These are phyloP conservation scores for Botia almorhae DNA, from an alignment of 2,797 vertebrate species.

Conservation along the genomic window DNA sequence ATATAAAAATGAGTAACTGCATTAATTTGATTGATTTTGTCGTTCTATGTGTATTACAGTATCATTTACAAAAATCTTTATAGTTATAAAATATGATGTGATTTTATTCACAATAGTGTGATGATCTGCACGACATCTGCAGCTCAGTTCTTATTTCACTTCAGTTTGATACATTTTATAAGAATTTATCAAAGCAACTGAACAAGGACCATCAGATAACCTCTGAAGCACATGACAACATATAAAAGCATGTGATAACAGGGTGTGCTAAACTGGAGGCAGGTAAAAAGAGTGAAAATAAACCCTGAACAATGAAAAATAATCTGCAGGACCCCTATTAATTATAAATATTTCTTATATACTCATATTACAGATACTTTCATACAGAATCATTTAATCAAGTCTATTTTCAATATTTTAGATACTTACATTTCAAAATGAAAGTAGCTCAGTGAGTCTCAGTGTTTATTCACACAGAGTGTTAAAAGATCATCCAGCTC, in stretches of 20 bases:
- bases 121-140: slow-evolving; percentile 33
- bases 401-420: neutral
- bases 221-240: slow-evolving; percentile 23
- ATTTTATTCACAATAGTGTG: slow-evolving; percentile 73
- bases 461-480: no score
- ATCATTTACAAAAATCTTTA: slow-evolving; percentile 62
- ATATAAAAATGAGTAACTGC: slow-evolving; percentile 34
- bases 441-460: no score
- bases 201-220: slow-evolving; percentile 34
- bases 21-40: slow-evolving; percentile 72
- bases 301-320: slow-evolving; percentile 38
- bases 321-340: slow-evolving; percentile 8
- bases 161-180: neutral
- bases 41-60: slow-evolving; percentile 66
- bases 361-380: slow-evolving; percentile 28
- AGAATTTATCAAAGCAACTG: neutral
- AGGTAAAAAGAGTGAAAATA: slow-evolving; percentile 30
- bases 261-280: slow-evolving; percentile 11
- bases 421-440: slow-evolving; percentile 52
- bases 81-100: slow-evolving; percentile 75
- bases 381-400: slow-evolving; percentile 13
- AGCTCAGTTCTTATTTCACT: neutral
- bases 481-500: no score
- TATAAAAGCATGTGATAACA: neutral
- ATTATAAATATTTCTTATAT: slow-evolving; percentile 52